A percentile compares a stretch with the other conserved stretches of the same genome.
phyloP scores from a whole-genome alignment of 1,140 invertebrate species.

The Zaprionus ornatus region DNA sequence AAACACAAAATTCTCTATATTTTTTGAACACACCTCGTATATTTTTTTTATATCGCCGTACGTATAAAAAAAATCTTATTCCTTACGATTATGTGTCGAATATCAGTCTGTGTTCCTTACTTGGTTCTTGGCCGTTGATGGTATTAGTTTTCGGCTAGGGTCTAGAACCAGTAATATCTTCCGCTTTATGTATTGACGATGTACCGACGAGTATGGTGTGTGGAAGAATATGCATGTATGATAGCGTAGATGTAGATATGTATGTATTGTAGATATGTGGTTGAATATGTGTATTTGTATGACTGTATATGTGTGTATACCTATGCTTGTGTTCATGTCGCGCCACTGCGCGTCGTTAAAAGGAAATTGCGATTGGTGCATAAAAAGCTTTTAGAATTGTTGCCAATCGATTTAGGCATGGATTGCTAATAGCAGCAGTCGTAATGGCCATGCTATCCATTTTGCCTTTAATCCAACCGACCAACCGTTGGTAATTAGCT shows the following conservation, averaged over 20 bases:
- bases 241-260: too few relatives aligned
- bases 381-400: conserved; percentile 81
- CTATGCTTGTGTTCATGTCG: conserved; percentile 26
- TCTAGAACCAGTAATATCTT: conserved; percentile 1
- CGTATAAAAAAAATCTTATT: too few relatives aligned
- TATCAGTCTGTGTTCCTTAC: too few relatives aligned
- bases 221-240: conserved; percentile 1
- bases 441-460: conserved; percentile 15
- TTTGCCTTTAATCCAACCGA: neutral
- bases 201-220: neutral
- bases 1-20: too few relatives aligned
- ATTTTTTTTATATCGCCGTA: too few relatives aligned
- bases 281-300: neutral
- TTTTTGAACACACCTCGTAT: too few relatives aligned
- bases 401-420: conserved; percentile 77
- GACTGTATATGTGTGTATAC: neutral
- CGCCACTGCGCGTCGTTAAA: conserved; percentile 57
- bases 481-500: neutral
- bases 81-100: too few relatives aligned
- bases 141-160: neutral
- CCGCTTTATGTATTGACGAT: conserved; percentile 8
- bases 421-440: conserved; percentile 56
- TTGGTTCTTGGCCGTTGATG: too few relatives aligned
- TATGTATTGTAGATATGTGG: too few relatives aligned
- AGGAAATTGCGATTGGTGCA: conserved; percentile 80